phyloP scores from a whole-genome alignment of 2,888 invertebrate genomes.

The Zelleria hepariella region DNA sequence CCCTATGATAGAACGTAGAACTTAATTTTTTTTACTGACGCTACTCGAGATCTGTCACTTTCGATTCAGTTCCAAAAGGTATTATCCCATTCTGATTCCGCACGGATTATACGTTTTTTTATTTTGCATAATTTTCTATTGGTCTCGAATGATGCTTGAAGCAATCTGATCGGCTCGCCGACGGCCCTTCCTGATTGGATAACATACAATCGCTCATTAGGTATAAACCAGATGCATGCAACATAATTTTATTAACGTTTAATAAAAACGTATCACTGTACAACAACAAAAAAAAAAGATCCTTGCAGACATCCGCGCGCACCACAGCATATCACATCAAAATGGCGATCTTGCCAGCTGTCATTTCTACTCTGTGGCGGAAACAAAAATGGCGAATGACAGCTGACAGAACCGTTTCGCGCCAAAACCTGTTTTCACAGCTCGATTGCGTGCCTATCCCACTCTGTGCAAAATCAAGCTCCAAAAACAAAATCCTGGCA shows the following conservation, averaged over 20 bases:
- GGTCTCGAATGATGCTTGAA: too few relatives aligned
- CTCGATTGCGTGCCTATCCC: neutral
- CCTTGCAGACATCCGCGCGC: neutral
- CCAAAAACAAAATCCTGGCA: neutral
- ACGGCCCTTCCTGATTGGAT: too few relatives aligned
- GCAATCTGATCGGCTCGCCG: too few relatives aligned
- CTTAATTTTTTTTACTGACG: too few relatives aligned
- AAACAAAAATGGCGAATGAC: neutral
- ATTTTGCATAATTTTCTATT: too few relatives aligned
- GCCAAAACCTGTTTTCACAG: neutral
- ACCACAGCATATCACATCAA: neutral
- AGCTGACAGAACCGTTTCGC: neutral
- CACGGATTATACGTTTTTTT: too few relatives aligned
- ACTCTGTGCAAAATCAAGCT: neutral
- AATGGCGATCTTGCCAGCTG: neutral
- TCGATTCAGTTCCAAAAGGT: too few relatives aligned
- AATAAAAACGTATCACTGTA: conserved; percentile 1
- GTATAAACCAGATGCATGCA: neutral
- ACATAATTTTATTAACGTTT: neutral
- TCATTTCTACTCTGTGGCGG: neutral
- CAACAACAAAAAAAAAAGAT: neutral
- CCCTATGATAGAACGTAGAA: too few relatives aligned
- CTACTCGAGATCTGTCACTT: too few relatives aligned
- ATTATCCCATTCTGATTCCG: too few relatives aligned
- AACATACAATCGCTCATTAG: too few relatives aligned